Evolutionary conservation across 1,140 invertebrate species (phyloP).

Genomic region (Zaprionus vittiger): DNA sequence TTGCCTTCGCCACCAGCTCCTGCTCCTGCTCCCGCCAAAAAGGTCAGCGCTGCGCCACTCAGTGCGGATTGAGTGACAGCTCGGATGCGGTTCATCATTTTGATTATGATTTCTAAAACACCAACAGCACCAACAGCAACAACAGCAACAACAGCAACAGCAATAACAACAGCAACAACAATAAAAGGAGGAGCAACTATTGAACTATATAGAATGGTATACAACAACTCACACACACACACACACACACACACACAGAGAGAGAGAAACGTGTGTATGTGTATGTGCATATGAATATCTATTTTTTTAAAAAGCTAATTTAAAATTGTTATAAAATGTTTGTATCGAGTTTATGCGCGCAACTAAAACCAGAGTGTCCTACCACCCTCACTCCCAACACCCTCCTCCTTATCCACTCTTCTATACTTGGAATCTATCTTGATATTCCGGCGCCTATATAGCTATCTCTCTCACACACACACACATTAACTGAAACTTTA

Average conservation of each 20-base stretch:
- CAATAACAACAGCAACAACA: conserved; percentile 17
- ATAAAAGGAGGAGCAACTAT: conserved; percentile 30
- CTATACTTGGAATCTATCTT: background rate
- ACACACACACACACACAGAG: conserved; percentile 12
- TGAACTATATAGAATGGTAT: conserved; percentile 50
- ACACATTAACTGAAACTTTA: conserved; percentile 9
- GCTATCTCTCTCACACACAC: background rate
- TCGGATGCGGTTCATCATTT: background rate
- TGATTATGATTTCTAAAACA: conserved; percentile 24
- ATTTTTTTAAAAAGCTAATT: conserved; percentile 74
- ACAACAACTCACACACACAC: conserved; percentile 33
- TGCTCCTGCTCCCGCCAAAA: conserved; percentile 35
- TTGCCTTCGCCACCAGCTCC: conserved; percentile 32
- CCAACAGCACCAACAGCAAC: conserved; percentile 19
- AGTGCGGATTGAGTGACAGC: conserved; percentile 60
- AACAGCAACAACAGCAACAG: conserved; percentile 4
- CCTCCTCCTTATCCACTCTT: background rate
- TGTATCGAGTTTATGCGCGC: conserved; percentile 70
- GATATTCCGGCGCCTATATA: conserved; percentile 3
- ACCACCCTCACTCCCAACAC: background rate
- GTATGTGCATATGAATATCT: conserved; percentile 47
- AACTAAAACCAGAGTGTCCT: conserved; percentile 31
- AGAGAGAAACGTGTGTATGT: conserved; percentile 2
- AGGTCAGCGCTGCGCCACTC: conserved; percentile 47
- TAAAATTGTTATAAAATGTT: conserved; percentile 74